A percentile compares a stretch with the other conserved stretches of the same genome.
Conservation (phyloP, 2,113 vertebrate genomes). For the Esox niger region DNA sequence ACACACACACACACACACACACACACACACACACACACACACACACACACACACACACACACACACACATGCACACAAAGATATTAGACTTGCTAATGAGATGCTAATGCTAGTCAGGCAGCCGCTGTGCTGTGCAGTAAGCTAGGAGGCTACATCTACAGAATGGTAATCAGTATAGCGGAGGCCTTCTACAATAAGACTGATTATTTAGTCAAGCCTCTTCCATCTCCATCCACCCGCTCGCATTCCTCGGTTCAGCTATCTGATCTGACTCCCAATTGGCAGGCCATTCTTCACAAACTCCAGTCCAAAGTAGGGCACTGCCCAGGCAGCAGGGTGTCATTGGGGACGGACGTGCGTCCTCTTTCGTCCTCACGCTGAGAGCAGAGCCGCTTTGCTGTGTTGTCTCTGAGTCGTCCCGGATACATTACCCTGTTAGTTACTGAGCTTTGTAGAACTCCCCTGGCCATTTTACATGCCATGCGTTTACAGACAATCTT, state of each 20-base stretch:
- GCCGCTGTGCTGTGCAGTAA: conserved; percentile 45
- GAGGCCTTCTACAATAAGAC: conserved; percentile 51
- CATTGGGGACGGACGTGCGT: background rate
- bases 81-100: conserved; percentile 74
- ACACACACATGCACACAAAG: background rate
- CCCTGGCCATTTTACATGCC: too few species aligned
- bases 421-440: conserved; percentile 33
- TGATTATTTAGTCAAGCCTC: conserved; percentile 57
- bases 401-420: conserved; percentile 24
- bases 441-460: conserved; percentile 15
- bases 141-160: conserved; percentile 36
- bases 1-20: background rate
- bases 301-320: too few species aligned
- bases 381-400: too few species aligned
- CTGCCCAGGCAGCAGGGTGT: too few species aligned
- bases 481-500: too few species aligned
- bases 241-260: conserved; percentile 36
- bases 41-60: background rate
- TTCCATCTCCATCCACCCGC: conserved; percentile 23
- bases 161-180: conserved; percentile 66
- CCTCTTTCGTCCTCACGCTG: conserved; percentile 19
- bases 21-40: too few species aligned
- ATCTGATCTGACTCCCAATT: conserved; percentile 11
- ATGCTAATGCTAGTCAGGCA: conserved; percentile 63
- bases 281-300: too few species aligned